Conservation (phyloP, 2,888 invertebrate genomes). For the Lepidonotus clava region DNA sequence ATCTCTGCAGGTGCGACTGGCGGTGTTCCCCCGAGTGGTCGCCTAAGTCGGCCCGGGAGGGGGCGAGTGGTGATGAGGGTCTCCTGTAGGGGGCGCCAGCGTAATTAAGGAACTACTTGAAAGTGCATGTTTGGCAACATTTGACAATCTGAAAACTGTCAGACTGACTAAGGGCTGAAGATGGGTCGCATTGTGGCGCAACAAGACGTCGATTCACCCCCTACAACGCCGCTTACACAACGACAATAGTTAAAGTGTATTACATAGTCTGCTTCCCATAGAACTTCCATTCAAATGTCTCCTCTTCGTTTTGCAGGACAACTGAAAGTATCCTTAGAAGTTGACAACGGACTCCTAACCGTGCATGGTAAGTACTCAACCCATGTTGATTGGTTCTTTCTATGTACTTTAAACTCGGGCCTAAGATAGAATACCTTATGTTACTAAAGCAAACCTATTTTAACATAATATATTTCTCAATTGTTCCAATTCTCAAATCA, state of each 20-base stretch:
- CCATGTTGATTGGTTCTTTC: no score
- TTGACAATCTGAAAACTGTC: not conserved
- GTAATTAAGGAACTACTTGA: not conserved
- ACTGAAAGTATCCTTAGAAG: conserved; percentile 23
- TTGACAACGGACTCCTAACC: conserved; percentile 32
- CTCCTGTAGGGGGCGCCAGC: not conserved
- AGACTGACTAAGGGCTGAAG: not conserved
- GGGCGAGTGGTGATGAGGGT: not conserved
- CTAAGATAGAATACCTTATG: no score
- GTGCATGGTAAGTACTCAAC: conserved; percentile 21
- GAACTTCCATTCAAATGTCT: not conserved
- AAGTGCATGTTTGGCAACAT: conserved; percentile 33
- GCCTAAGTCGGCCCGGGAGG: not conserved
- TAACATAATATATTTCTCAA: no score
- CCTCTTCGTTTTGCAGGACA: conserved; percentile 1
- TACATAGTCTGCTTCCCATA: not conserved
- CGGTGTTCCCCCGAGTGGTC: not conserved
- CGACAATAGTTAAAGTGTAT: not conserved
- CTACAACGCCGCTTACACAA: no score
- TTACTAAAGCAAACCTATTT: no score
- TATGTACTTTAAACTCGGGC: no score
- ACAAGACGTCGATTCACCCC: not conserved
- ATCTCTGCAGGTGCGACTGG: not conserved
- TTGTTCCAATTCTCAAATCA: no score
- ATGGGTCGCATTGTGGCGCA: not conserved